These are phyloP conservation scores for Athene noctua DNA, from an alignment of 2,113 vertebrate genomes.

Conservation along the genomic window DNA sequence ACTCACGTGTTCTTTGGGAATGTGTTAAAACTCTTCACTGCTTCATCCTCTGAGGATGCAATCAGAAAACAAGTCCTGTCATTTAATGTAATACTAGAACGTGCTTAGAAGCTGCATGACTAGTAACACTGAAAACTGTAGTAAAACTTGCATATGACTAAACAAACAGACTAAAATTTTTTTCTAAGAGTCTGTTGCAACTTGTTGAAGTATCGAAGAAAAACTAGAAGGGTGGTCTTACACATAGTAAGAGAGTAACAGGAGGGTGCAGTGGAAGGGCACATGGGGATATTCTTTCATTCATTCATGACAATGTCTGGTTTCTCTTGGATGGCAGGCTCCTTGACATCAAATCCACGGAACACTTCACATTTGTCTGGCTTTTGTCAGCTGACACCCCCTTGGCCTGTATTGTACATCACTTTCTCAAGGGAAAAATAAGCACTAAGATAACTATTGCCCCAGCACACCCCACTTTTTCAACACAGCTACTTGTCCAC, in stretches of 20 bases:
- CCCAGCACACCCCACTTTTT: neutral
- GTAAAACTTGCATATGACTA: neutral
- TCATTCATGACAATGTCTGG: neutral
- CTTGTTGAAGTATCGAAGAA: neutral
- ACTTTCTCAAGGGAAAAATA: slow-evolving; percentile 46
- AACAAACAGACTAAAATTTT: neutral
- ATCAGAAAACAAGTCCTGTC: neutral
- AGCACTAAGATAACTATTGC: slow-evolving; percentile 8
- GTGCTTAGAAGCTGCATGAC: neutral
- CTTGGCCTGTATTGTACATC: neutral
- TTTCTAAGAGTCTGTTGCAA: neutral
- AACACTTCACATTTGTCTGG: neutral
- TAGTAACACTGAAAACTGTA: neutral
- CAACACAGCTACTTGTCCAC: slow-evolving; percentile 23
- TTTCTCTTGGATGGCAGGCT: neutral
- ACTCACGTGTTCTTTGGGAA: neutral
- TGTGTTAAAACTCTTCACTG: neutral
- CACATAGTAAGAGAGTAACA: neutral
- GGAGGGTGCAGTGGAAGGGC: neutral
- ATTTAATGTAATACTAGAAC: rapidly evolving
- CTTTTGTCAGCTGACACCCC: slow-evolving; percentile 45
- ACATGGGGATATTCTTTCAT: neutral
- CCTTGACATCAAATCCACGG: neutral
- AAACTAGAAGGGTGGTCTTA: neutral
- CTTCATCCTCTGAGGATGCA: neutral